Base-by-base conservation (phyloP, 53 echinoderm and acorn worm species). In the Arbacia lixula region DNA sequence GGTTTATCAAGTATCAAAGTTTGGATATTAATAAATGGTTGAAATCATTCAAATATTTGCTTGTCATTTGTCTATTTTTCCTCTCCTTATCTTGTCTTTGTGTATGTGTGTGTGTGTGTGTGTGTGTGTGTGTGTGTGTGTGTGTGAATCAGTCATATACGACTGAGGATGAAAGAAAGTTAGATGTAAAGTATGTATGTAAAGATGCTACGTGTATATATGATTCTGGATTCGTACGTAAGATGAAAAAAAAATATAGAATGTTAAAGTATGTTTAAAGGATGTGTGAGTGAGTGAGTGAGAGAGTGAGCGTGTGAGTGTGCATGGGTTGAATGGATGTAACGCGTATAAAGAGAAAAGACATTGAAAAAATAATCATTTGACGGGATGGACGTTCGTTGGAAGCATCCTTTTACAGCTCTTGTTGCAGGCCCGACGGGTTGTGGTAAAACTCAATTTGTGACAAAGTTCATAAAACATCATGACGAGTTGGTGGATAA, bases 371-470 rank as follows among this genome's bases (percentile, higher is more conserved):
- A 32, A 16, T 19, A 54, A 4, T 40, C 79, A 60, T 58, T 40
- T 3, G 40, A 10, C 1, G 60, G 2, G 29, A 78, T 78, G 79
- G 60, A 78, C n/a, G 60, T 26, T 3, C 27, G 79, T 1, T 21
- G 58, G 61, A 60, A 78, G 27, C 79, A 78, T 60, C 79, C 79
- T n/a, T 78, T 78, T 19, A 78, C 58, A 28, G 79, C 79, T 78
- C 38, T 88, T 1, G 62, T 91, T 12, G 78, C 72, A 0, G 91
- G 86, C 17, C 81, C 91, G 3, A 91, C 94, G 1, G 91, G 89
- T 1, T 62, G 72, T 26, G 94, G 94, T 8, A 94, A 94, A 68
- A 91, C 91, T 0, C 54, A 86, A 8, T 91, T 89, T 85, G 85
- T 91, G 11, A 89, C 75, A 6, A 49, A 76, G 22, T 46, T 93